Base-by-base conservation (phyloP, 2,797 vertebrate species). In the Malacoraja senta region DNA sequence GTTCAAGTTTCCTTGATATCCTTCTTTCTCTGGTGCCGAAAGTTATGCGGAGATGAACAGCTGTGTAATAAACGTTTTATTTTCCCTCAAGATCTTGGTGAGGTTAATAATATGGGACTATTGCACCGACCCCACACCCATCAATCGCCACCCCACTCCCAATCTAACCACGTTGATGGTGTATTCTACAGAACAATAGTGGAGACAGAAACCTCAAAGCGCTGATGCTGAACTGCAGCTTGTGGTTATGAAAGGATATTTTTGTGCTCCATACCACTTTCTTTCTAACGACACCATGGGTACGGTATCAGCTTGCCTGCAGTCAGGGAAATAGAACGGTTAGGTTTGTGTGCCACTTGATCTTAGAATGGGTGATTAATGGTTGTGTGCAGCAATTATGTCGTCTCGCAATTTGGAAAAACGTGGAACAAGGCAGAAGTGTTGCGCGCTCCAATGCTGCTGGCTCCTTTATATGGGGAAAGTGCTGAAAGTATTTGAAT, bases 1-100 rank as follows among this genome's bases (percentile, higher is more conserved):
- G n/a, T 68, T 7, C 63, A 68, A 68, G 32, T 88, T n/a, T 88
- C 84, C 81, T 84, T 84, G 53, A 84, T 84, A 44, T 83, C 44
- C 19, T 88, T 21, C n/a, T 35, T 21, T 68, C 84, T 88, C 61
- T 19, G 35, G 63, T 88, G 61, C 84, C 58, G 68, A 88, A 21
- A n/a, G 17, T 68, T 68, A 9, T 65, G 32, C 2, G 29, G 35
- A 19, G 61, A 35, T 32, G 1, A 35, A 15, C 61, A 65, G n/a
- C 81, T 58, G 35, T n/a, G 35, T 68, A 7, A 32, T 65, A 32
- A 2, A 15, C 19, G 29, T 17, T 88, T 7, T 8, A 35, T 32
- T 32, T n/a, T 32, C 19, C 58, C 17, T 86, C 4, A 3, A 63
- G 29, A 32, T 86, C n/a, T 35, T 68, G 63, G n/a, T 2, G 35